Percentiles rank a stretch among this genome's conserved stretches.
Evolutionary conservation across 2,888 invertebrate genomes (phyloP).

Genomic region (Drosophila cracens): DNA sequence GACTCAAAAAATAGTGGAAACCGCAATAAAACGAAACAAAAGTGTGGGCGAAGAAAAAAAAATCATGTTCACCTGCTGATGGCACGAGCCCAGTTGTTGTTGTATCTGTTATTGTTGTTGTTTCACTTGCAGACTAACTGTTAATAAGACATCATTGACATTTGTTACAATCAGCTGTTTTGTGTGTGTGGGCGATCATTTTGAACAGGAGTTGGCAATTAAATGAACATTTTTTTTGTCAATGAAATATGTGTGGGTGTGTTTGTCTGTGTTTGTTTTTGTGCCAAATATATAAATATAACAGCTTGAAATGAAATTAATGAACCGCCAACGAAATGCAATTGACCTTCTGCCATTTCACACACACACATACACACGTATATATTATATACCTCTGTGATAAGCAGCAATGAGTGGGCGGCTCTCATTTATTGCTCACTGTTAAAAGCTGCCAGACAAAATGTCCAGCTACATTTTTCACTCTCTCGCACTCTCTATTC

Average conservation of each 20-base stretch:
- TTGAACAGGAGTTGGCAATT: conserved; percentile 60
- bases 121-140: conserved; percentile 45
- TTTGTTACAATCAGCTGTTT: conserved; percentile 37
- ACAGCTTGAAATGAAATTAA: conserved; percentile 69
- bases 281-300: conserved; percentile 65
- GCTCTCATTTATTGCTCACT: conserved; percentile 23
- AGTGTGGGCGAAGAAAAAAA: conserved; percentile 54
- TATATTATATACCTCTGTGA: conserved; percentile 6
- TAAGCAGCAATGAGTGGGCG: conserved; percentile 47
- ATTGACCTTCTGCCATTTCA: conserved; percentile 79
- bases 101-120: conserved; percentile 22
- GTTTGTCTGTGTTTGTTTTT: conserved; percentile 18
- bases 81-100: conserved; percentile 49
- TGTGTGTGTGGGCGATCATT: conserved; percentile 34
- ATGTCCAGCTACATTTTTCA: conserved; percentile 53
- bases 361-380: conserved; percentile 31
- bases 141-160: conserved; percentile 59
- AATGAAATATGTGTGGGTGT: conserved; percentile 22
- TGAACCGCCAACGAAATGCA: conserved; percentile 81
- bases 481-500: conserved; percentile 6
- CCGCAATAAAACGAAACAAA: conserved; percentile 32
- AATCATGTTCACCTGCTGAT: conserved; percentile 42
- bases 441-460: conserved; percentile 61
- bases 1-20: conserved; percentile 21
- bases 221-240: conserved; percentile 27